Evolutionary conservation across 1,140 invertebrate genomes (phyloP), one percentile per base, ranked within the genome.

Genomic region (Drosophila setifemur): DNA sequence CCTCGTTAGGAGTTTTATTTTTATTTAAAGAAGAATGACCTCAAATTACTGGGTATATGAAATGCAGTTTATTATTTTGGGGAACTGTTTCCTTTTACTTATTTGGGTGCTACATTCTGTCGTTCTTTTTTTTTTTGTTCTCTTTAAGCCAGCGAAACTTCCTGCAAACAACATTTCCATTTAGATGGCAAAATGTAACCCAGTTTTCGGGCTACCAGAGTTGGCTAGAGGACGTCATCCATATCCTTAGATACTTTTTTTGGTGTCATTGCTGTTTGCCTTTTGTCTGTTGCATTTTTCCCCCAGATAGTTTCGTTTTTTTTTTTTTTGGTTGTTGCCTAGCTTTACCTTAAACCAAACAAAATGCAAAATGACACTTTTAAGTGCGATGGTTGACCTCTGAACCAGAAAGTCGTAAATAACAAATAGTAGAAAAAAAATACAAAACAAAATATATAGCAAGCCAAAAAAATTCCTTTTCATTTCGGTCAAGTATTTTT

Each of bases 341-440:
- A 19, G 52, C 18, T 29, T 53, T 14, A 47, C 6, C 37, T 44
- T 37, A 53, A 40, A 52, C 19, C 48, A 67, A 60, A 44, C 78
- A 50, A 64, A 85, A 85, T 83, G 79, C 63, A 77, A 85, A 85
- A 85, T 85, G 79, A 86, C 79, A 85, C 71, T 86, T 86, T 85
- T 85, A 85, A 85, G 81, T 78, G 81, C 79, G 74, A 86, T 73
- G 74, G 67, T 66, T 85, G 79, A 85, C 79, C 81, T 85, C 74
- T 85, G 79, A 83, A 85, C 79, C 79, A 86, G 81, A 85, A 85
- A 79, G 70, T 85, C 79, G 81, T 86, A 85, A 85, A 85, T 85
- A 86, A 74, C 74, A 9, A 43, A 68, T 37, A 64, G 40, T 21
- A 31, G 4, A 23, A 25, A 35, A 44, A 68, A 43, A 64, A 45